Conservation (phyloP, 2,888 invertebrate genomes). For the Oscheius sp. region DNA sequence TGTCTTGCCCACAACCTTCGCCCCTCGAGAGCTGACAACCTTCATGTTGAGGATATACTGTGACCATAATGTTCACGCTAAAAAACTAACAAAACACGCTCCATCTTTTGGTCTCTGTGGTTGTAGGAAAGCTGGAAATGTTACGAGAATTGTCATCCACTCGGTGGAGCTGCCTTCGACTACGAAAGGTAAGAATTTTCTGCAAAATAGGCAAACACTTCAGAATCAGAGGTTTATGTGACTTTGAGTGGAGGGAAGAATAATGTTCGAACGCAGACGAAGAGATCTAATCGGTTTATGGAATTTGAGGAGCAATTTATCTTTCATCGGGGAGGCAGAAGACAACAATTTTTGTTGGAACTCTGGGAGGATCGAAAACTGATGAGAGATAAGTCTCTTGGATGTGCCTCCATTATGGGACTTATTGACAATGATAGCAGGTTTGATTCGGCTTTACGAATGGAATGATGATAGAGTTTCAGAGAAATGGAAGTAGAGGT, state of each 20-base stretch:
- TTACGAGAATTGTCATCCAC: conserved; percentile 43
- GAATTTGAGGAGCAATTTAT: conserved; percentile 45
- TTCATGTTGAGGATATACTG: conserved; percentile 74
- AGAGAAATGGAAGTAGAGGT: conserved; percentile 29
- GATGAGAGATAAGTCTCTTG: conserved; percentile 39
- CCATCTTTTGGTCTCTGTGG: conserved; percentile 39
- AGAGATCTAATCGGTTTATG: conserved; percentile 20
- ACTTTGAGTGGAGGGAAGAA: conserved; percentile 5
- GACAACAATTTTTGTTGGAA: conserved; percentile 41
- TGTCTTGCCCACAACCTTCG: conserved; percentile 76
- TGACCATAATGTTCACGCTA: conserved; percentile 37
- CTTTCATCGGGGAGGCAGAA: conserved; percentile 43
- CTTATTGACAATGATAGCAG: conserved; percentile 34
- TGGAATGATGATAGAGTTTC: neutral
- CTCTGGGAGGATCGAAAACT: conserved; percentile 45
- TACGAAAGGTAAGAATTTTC: neutral
- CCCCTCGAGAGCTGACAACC: conserved; percentile 73
- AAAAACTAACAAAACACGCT: conserved; percentile 40
- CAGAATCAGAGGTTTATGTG: conserved; percentile 14
- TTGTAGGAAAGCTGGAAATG: conserved; percentile 41
- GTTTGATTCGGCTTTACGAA: neutral
- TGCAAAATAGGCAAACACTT: too few species aligned
- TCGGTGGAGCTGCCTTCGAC: conserved; percentile 24
- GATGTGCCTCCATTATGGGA: conserved; percentile 23
- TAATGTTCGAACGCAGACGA: conserved; percentile 37